Base-by-base conservation (phyloP, 2,797 vertebrate genomes). In the Pogoniulus pusillus region DNA sequence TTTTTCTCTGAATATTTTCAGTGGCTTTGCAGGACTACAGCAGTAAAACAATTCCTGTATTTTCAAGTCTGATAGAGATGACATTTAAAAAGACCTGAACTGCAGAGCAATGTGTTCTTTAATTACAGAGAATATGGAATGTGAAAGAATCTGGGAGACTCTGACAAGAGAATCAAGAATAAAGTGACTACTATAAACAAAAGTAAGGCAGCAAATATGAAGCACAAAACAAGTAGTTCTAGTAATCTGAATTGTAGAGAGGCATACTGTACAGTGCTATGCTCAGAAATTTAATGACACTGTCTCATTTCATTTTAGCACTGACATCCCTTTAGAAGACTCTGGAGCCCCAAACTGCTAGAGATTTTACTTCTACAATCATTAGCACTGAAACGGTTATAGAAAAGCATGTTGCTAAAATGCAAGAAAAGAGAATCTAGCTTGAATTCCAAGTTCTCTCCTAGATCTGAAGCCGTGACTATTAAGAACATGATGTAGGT, bases 121-220 rank as follows among this genome's bases (percentile, higher is more conserved):
- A 70, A 53, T 30, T 27, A 72, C 0, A 71, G 43, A 58, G 66
- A 85, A 64, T 0, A 0, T 6, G n/a, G 10, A 69, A 24, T 0
- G 2, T 41, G 30, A 71, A 79, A 76, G 29, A 85, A 65, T 2
- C 12, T 12, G 7, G 6, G 8, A 74, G 9, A 89, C 24, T 47
- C 43, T 59, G 27, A 60, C 10, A 53, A 64, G 10, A 49, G 2
- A 72, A 22, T 54, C 10, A 27, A 60, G 43, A 89, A 47, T 13
- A 23, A 39, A 9, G 34, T 0, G 1, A 43, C 24, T 73, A 60
- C 16, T 78, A 47, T 5, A 47, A 60, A 68, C 8, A 58, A 62
- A 76, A 80, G 41, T 2, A 16, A 75, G 47, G 47, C 17, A 53
- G 47, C 9, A 54, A 75, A 79, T 6, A 34, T 2, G 8, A 63